Conservation (phyloP, 2,888 invertebrate species). For the Scotopteryx bipunctaria region DNA sequence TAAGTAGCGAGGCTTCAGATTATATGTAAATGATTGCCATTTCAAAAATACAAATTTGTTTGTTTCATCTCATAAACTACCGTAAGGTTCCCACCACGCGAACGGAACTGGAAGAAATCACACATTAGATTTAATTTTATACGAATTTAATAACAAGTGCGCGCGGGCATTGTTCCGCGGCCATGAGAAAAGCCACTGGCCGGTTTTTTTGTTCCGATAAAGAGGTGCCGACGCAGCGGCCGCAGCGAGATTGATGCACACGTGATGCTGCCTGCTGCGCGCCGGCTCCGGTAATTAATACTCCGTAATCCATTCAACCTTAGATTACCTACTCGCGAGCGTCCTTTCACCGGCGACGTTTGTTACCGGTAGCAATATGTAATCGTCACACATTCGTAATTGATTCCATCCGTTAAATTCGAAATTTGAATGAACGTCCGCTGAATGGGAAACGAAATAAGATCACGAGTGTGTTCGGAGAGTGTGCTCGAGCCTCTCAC, state of each 20-base stretch:
- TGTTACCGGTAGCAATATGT: slow-evolving; percentile 67
- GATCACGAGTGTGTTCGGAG: slow-evolving; percentile 69
- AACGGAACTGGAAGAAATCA: slow-evolving; percentile 75
- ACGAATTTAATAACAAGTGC: slow-evolving; percentile 83
- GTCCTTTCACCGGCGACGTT: slow-evolving; percentile 57
- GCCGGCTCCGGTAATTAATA: slow-evolving; percentile 69
- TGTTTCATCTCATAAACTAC: slow-evolving; percentile 61
- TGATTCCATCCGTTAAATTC: slow-evolving; percentile 77
- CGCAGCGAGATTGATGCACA: slow-evolving; percentile 76
- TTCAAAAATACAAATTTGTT: slow-evolving; percentile 51
- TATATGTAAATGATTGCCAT: slow-evolving; percentile 56
- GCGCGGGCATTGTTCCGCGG: slow-evolving; percentile 67
- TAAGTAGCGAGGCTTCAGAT: slow-evolving; percentile 48
- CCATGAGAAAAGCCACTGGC: slow-evolving; percentile 73
- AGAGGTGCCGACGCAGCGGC: slow-evolving; percentile 79
- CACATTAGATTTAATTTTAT: slow-evolving; percentile 83
- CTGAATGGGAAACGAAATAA: slow-evolving; percentile 75
- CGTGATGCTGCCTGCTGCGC: slow-evolving; percentile 71
- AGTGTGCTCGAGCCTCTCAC: slow-evolving; percentile 58
- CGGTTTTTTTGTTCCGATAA: slow-evolving; percentile 74
- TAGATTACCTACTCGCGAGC: slow-evolving; percentile 49
- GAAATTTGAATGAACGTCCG: slow-evolving; percentile 74
- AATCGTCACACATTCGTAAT: slow-evolving; percentile 73
- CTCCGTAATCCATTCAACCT: slow-evolving; percentile 75
- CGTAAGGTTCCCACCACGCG: slow-evolving; percentile 77